Base-by-base conservation (phyloP, 2,888 invertebrate genomes). In the Pollenia labialis region DNA sequence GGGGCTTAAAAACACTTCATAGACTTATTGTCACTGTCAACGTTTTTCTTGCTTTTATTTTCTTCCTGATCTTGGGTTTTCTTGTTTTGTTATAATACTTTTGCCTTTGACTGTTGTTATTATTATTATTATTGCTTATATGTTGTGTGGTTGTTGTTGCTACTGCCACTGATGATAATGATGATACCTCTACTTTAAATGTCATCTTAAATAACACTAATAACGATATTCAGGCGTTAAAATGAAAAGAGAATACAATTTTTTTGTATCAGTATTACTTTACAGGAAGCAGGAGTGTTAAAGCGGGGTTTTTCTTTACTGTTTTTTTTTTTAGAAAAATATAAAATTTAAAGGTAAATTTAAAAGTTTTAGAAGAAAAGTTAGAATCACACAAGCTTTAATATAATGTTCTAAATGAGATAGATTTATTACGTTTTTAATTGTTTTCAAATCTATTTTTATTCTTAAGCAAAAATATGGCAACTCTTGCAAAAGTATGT, bases 1-100 rank as follows among this genome's bases (percentile, higher is more conserved):
- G 89, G 44, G 91, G 91, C 90, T 91, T 91, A 91, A 90, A 90
- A 89, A 89, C 90, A 90, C 91, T 91, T 90, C 85, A 90, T 90
- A 88, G 87, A 87, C 91, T 89, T 90, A 91, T 91, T 90, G 90
- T 91, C 90, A 91, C 90, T 87, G 77, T 77, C 75, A 88, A 50
- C 90, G 90, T 89, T 90, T 89, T 89, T 87, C 88, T 89, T 90
- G 11, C 50, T 46, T 50, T 56, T 44, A 12, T 40, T 40, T 69
- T 54, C 16, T 32, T 50, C 18, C 23, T 72, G 40, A 16, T 84
- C 56, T 54, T 60, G 52, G 42, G 44, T 62, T 58, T 42, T 71
- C 64, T 48, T 66, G 32, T 81, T 76, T 81, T 71, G 58, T 80
- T 83, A 71, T 72, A 64, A 80, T 71, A 81, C 71, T 81, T 80